Conservation (phyloP, 2,888 invertebrate genomes). For the Teinopalpus imperialis region DNA sequence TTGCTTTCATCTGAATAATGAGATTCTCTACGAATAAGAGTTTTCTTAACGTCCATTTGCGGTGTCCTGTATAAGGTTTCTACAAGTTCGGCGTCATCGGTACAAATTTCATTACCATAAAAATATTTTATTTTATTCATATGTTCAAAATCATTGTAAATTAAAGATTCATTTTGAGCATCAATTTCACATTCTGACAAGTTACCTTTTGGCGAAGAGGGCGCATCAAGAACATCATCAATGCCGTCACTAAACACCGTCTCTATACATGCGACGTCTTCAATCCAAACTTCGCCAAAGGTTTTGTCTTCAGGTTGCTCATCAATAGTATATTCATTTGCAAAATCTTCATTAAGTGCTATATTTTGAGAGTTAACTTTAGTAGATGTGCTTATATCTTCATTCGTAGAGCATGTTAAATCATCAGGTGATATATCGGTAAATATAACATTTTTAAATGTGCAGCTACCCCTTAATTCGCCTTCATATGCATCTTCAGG, state of each 20-base stretch:
- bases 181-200: constrained; percentile 35
- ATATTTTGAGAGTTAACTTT: constrained; percentile 24
- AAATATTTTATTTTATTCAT: constrained; percentile 54
- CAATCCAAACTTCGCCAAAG: constrained; percentile 60
- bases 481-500: constrained; percentile 36
- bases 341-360: not conserved
- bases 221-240: constrained; percentile 52
- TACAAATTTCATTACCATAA: constrained; percentile 58
- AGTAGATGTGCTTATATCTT: constrained; percentile 30
- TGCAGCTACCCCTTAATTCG: constrained; percentile 21
- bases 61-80: constrained; percentile 64
- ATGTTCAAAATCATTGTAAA: constrained; percentile 43
- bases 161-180: constrained; percentile 35
- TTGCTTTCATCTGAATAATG: constrained; percentile 28
- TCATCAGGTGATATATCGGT: constrained; percentile 4
- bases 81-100: constrained; percentile 53
- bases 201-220: constrained; percentile 46
- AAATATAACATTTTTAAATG: constrained; percentile 9
- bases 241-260: constrained; percentile 71
- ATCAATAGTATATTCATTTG: constrained; percentile 39
- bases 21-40: constrained; percentile 44
- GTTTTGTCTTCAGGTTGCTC: constrained; percentile 45
- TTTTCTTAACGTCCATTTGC: constrained; percentile 65
- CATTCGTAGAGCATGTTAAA: constrained; percentile 8
- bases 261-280: constrained; percentile 71